Conservation (phyloP, 2,888 invertebrate genomes). For the Cephus runcator region DNA sequence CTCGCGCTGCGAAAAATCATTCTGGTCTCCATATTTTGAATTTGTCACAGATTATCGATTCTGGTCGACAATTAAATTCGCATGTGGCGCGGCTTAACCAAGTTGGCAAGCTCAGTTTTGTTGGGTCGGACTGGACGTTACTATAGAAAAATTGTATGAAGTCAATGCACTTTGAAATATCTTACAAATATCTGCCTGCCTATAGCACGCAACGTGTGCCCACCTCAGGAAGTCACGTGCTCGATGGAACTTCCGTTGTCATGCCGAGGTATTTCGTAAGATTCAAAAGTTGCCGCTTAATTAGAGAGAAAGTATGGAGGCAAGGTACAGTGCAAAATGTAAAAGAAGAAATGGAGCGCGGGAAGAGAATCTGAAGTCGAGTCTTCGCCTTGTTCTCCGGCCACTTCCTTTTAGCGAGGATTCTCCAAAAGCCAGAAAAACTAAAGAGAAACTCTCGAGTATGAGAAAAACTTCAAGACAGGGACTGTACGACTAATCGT, state of each 20-base stretch:
- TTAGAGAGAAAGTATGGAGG: not conserved
- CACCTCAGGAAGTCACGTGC: not conserved
- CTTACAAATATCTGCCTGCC: not conserved
- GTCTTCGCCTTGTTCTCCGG: not conserved
- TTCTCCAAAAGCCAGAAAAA: not conserved
- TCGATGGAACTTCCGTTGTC: not conserved
- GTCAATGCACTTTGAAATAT: not conserved
- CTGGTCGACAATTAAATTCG: not conserved
- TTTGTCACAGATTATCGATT: not conserved
- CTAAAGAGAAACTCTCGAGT: not conserved
- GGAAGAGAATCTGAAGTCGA: not conserved
- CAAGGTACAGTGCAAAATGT: not conserved
- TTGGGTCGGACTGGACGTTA: not conserved
- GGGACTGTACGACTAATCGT: not conserved
- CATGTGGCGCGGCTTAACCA: not conserved
- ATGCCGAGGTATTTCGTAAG: not conserved
- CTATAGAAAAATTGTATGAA: not conserved
- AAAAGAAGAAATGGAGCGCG: not conserved
- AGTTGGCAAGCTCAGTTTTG: not conserved
- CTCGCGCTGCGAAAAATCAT: not conserved
- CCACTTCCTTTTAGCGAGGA: not conserved
- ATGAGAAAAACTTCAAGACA: not conserved
- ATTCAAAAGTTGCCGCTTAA: not conserved
- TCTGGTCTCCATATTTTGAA: not conserved
- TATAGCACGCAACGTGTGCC: not conserved